Base-by-base conservation (phyloP, 2,113 vertebrate genomes). In the Poecile atricapillus region DNA sequence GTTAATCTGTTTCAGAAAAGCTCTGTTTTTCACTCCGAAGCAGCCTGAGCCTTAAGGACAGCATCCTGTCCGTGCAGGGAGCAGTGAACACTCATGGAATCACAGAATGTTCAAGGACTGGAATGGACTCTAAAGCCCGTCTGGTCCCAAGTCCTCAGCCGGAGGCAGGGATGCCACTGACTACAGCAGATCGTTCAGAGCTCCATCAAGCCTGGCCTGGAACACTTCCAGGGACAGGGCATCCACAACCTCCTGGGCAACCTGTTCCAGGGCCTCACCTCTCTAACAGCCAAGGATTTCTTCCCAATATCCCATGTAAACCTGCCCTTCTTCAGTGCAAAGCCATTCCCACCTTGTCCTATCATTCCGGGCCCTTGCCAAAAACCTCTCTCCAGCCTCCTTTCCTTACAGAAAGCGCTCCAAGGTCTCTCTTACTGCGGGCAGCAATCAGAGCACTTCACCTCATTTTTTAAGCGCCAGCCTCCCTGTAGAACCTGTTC, bases 11-110 rank as follows among this genome's bases (percentile, higher is more conserved):
- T 59, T 44, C 30, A 7, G 24, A 27, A 31, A 39, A 35, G 22
- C 1, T 2, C 10, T 1, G 2, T 4, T 31, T 41, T 50, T 17
- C 83, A 23, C 10, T 35, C 56, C 1, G 2, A 52, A 22, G 55
- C 13, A 21, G 31, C 33, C 58, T 16, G 22, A 65, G 15, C 27
- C 68, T 31, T 28, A 20, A 5, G n/a, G 56, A 20, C 30, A n/a
- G 30, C 3, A 19, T 17, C 3, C 31, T 2, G 15, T 4, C 20
- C 4, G 7, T 4, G 22, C 9, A 5, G 21, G 1, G 12, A 4
- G 9, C 0, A 1, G 12, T 4, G 37, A 58, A 52, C 1, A 41
- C 2, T 8, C 30, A 58, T 1, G 6, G 15, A 46, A 39, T 11
- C 27, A 33, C 2, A 53, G 33, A 63, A 21, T 4, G 11, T 15